These are phyloP conservation scores for Cremastinae sp. DNA, from an alignment of 2,888 invertebrate species.

Conservation along the genomic window DNA sequence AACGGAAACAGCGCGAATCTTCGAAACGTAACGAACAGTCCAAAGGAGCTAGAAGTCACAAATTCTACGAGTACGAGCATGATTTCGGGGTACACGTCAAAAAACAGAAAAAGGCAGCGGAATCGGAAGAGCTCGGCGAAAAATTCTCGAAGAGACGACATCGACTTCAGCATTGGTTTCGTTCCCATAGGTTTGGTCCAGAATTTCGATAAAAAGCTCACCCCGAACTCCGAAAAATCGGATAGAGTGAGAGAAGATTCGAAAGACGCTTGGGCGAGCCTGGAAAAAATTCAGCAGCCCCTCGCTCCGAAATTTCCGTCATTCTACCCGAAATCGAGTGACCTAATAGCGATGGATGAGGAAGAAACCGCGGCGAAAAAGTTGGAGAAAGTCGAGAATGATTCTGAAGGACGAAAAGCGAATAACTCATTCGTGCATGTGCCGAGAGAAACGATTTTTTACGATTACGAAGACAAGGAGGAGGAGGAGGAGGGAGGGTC, in stretches of 20 bases:
- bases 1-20: constrained; percentile 36
- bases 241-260: constrained; percentile 4
- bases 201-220: background rate
- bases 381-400: background rate
- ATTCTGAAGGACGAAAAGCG: constrained; percentile 25
- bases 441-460: constrained; percentile 33
- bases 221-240: background rate
- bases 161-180: background rate
- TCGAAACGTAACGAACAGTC: constrained; percentile 22
- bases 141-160: background rate
- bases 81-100: background rate
- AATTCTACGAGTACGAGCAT: background rate
- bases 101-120: constrained; percentile 7
- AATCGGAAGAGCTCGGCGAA: constrained; percentile 7
- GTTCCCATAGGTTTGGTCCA: no score
- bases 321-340: constrained; percentile 44
- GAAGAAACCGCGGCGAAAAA: background rate
- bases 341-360: constrained; percentile 16
- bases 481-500: background rate
- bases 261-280: background rate
- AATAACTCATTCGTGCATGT: constrained; percentile 5
- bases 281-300: background rate
- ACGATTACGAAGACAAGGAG: constrained; percentile 46
- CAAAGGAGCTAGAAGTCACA: background rate
- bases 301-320: constrained; percentile 36